Conservation (phyloP, 2,113 vertebrate species). For the Sylvietta virens region DNA sequence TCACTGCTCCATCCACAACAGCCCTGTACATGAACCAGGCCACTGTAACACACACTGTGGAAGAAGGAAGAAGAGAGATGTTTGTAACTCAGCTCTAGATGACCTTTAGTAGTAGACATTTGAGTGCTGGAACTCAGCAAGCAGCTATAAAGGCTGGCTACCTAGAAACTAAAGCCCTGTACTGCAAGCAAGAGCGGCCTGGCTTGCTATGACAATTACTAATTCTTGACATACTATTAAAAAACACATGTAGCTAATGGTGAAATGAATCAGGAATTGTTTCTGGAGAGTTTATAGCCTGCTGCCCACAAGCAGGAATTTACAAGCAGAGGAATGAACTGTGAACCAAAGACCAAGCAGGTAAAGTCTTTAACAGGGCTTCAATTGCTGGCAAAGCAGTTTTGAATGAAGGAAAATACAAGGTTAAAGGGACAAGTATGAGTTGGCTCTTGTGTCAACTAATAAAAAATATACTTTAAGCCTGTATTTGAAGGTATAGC, state of each 20-base stretch:
- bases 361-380: background rate
- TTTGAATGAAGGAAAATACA: background rate
- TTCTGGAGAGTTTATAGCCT: background rate
- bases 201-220: background rate
- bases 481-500: background rate
- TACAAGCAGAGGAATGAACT: background rate
- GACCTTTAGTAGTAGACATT: background rate
- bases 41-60: background rate
- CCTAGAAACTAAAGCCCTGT: background rate
- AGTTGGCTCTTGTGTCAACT: background rate
- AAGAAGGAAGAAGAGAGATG: background rate
- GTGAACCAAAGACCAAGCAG: background rate
- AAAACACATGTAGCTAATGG: background rate
- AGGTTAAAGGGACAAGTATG: background rate
- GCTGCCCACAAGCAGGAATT: background rate
- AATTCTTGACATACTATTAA: background rate
- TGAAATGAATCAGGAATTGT: background rate
- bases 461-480: background rate
- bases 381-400: background rate
- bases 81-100: background rate
- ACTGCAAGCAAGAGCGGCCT: background rate
- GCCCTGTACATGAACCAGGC: background rate
- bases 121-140: background rate
- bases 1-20: background rate
- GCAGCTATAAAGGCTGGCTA: background rate